Conservation (phyloP, 2,888 invertebrate species). For the Xylophagus ater region DNA sequence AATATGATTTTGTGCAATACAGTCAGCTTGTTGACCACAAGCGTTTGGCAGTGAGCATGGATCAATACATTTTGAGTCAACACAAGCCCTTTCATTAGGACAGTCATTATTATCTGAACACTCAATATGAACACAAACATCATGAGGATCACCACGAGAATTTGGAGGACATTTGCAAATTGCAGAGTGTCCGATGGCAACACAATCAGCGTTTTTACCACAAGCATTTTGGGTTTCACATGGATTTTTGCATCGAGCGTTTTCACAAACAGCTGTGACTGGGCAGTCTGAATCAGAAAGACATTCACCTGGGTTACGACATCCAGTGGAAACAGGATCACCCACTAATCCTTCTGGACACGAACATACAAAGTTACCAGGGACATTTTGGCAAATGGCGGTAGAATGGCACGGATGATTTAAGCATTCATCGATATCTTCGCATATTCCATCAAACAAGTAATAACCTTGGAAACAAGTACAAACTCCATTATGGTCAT, state of each 20-base stretch:
- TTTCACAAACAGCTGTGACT: slow-evolving; percentile 58
- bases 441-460: slow-evolving; percentile 53
- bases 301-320: slow-evolving; percentile 74
- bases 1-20: slow-evolving; percentile 63
- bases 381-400: slow-evolving; percentile 65
- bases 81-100: slow-evolving; percentile 55
- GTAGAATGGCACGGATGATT: slow-evolving; percentile 67
- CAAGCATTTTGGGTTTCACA: slow-evolving; percentile 56
- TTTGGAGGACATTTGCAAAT: slow-evolving; percentile 64
- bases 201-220: slow-evolving; percentile 65
- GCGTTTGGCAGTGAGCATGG: slow-evolving; percentile 72
- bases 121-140: slow-evolving; percentile 61
- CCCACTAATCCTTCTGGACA: slow-evolving; percentile 72
- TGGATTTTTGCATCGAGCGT: slow-evolving; percentile 66
- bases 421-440: slow-evolving; percentile 71
- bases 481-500: slow-evolving; percentile 61
- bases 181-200: slow-evolving; percentile 55
- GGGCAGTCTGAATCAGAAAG: slow-evolving; percentile 70
- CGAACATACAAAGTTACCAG: slow-evolving; percentile 64
- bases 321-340: slow-evolving; percentile 61
- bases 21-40: slow-evolving; percentile 71
- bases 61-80: slow-evolving; percentile 68
- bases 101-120: slow-evolving; percentile 73
- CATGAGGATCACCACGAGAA: slow-evolving; percentile 63
- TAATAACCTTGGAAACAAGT: slow-evolving; percentile 65